Evolutionary conservation across 2,797 vertebrate genomes (phyloP), one percentile per base, ranked within the genome.

Genomic region (Crocidura indochinensis): DNA sequence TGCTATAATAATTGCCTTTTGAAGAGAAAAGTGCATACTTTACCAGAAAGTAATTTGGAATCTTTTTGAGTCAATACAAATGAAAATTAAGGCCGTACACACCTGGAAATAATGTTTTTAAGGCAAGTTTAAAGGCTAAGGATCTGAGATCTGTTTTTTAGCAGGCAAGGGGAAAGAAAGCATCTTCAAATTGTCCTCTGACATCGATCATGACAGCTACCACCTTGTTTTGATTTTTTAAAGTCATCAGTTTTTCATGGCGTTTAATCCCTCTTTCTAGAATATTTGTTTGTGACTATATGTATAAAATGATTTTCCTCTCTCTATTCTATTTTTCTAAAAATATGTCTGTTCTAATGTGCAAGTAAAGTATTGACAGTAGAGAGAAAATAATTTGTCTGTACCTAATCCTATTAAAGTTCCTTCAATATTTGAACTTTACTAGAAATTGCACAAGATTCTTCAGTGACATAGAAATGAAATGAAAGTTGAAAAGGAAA

Each of bases 351-450:
- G 12, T 51, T 84, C 53, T 90, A 26, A 74, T 90, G 20, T 69
- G 4, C 64, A 83, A 65, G 17, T 67, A 29, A 71, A 73, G 3
- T 79, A 82, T 22, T 92, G 44, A 81, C 20, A 72, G 19, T 1
- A 69, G 44, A 27, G 6, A 26, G 8, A 5, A 20, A 44, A 17
- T 53, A 53, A 0, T 71, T 88, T 91, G 74, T 24, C 53, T 76
- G n/a, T 56, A 65, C 24, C 7, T 60, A 75, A n/a, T 51, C 22
- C 67, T 79, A 26, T 82, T 75, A 87, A 53, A 53, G 29, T 69
- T 44, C 62, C 94, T 92, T 72, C 83, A 94, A 8, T 87, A 89
- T 94, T 87, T 94, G 72, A 94, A 88, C 68, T 65, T 90, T 3
- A 38, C 49, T 69, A 91, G 91, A 90, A 91, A 96, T 78, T 90